Base-by-base conservation (phyloP, 2,888 invertebrate genomes). In the Philopedon plagiatum region DNA sequence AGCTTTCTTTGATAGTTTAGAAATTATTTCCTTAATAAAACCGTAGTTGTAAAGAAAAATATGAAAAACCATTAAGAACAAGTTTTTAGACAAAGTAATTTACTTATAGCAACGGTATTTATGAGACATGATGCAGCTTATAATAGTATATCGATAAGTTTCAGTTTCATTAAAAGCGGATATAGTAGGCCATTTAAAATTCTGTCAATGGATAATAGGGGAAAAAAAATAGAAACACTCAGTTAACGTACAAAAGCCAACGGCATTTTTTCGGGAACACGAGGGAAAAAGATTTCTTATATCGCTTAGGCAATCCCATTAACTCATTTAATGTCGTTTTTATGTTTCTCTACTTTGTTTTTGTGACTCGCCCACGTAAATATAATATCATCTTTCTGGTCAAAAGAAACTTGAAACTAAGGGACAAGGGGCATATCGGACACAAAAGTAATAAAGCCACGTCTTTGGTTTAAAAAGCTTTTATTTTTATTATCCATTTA, bases 281-380 rank as follows among this genome's bases (percentile, higher is more conserved):
- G 51, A 49, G 26, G 46, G 26, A 44, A 56, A 60, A 67, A 46
- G 41, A 44, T 62, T 69, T 70, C 57, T 70, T 58, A 57, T 63
- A 63, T 70, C 70, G 63, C 70, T 70, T 63, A 58, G 70, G 63
- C 70, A 70, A 70, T 70, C 70, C 70, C 70, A 70, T 70, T 70
- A 70, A 57, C 70, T 63, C 69, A 41, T 63, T 70, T 63, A 70
- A 70, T 70, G 70, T 70, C 70, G 57, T 70, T 70, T 62, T 63
- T 57, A 58, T 70, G 63, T 63, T 63, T 63, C 57, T 37, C 51
- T 56, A 15, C 44, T 26, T 34, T 62, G 62, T 61, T 61, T 60
- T 61, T 49, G 70, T 65, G 39, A 21, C 26, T 57, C 61, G 15
- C 58, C 63, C 34, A 41, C 49, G 54, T 64, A 62, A 61, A 71